Evolutionary conservation across 2,888 invertebrate genomes (phyloP).

Genomic region (Troides oblongomaculatus): DNA sequence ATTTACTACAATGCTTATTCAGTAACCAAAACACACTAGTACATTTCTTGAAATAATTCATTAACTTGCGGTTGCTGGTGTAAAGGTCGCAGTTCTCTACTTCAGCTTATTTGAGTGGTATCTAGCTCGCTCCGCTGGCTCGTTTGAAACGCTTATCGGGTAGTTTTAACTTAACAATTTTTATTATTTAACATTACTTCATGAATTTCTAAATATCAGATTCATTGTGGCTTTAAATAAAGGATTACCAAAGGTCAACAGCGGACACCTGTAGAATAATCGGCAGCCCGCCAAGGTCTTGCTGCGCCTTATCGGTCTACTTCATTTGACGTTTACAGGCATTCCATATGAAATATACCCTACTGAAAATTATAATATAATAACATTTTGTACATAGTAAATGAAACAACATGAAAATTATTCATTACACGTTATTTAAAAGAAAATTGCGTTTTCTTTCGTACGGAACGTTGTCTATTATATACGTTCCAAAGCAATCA

Average conservation of each 20-base stretch:
- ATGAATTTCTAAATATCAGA: background rate
- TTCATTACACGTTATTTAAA: too few relatives aligned
- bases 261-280: slow-evolving; percentile 15
- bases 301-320: slow-evolving; percentile 9
- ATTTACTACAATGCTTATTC: background rate
- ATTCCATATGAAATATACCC: slow-evolving; percentile 2
- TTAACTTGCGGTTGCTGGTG: slow-evolving; percentile 12
- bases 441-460: too few relatives aligned
- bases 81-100: slow-evolving; percentile 15
- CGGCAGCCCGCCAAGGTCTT: slow-evolving; percentile 11
- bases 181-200: background rate
- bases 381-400: background rate
- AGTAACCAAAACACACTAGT: background rate
- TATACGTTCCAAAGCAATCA: background rate
- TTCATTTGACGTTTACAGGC: slow-evolving; percentile 19
- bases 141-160: slow-evolving; percentile 9
- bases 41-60: slow-evolving; percentile 13
- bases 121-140: slow-evolving; percentile 9
- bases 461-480: background rate
- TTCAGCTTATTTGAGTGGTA: slow-evolving; percentile 17
- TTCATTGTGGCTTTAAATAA: background rate
- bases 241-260: background rate
- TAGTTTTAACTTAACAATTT: slow-evolving; percentile 4
- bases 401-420: background rate
- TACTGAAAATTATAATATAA: slow-evolving; percentile 3